Conservation (phyloP, 2,888 invertebrate species). For the Ophion slaviceki region DNA sequence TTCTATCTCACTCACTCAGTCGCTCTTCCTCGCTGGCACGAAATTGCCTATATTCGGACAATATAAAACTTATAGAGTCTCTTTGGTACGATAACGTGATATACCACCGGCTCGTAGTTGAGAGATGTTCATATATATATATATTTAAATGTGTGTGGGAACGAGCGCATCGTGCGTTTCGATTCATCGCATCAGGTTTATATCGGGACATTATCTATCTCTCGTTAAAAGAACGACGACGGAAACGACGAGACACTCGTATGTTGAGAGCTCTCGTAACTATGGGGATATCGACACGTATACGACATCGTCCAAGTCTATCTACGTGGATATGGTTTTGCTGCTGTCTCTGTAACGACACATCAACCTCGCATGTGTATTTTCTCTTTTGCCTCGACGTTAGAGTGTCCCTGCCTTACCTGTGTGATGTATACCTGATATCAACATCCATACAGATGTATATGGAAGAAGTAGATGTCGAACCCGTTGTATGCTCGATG, state of each 20-base stretch:
- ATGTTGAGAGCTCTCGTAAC: constrained; percentile 42
- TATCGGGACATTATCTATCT: constrained; percentile 17
- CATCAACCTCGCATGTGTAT: constrained; percentile 16
- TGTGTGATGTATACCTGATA: background rate
- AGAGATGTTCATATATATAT: constrained; percentile 1
- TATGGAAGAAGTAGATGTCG: background rate
- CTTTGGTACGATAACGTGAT: constrained; percentile 39
- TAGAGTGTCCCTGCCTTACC: background rate
- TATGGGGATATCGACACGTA: constrained; percentile 39
- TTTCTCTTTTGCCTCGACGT: background rate
- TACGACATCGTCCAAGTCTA: constrained; percentile 22
- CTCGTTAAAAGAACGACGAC: constrained; percentile 26
- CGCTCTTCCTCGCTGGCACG: constrained; percentile 11
- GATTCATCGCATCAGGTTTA: constrained; percentile 27
- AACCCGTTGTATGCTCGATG: background rate
- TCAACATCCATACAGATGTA: background rate
- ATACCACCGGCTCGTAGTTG: constrained; percentile 20
- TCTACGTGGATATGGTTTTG: constrained; percentile 12
- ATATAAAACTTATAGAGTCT: constrained; percentile 63
- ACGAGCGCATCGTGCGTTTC: constrained; percentile 15
- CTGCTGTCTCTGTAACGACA: constrained; percentile 22
- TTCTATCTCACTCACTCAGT: constrained; percentile 14
- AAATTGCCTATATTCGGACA: constrained; percentile 48
- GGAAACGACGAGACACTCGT: constrained; percentile 2
- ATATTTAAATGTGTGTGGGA: constrained; percentile 10